These are phyloP conservation scores for Solenopsis fugax DNA, from an alignment of 1,140 invertebrate species.

Conservation along the genomic window DNA sequence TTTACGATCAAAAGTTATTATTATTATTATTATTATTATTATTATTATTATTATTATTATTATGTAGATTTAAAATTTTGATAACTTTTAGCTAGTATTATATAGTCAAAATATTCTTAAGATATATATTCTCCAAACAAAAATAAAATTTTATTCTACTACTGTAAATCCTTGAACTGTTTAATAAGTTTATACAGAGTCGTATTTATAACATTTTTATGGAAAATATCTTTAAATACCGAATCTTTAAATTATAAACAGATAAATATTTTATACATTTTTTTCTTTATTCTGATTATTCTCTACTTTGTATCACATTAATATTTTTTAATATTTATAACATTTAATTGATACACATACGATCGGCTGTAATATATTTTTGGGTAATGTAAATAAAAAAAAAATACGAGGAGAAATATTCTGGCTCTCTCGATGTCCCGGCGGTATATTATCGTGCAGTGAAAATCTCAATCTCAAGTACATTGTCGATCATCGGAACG, in stretches of 20 bases:
- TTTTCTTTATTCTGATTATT: not conserved
- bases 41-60: too few relatives aligned
- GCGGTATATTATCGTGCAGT: conserved; percentile 16
- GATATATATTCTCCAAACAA: not conserved
- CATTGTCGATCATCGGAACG: conserved; percentile 41
- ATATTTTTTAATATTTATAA: not conserved
- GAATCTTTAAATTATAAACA: not conserved
- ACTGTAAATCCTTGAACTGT: not conserved
- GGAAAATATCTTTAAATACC: not conserved
- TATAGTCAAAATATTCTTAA: too few relatives aligned
- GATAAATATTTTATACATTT: too few relatives aligned
- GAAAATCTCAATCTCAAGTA: conserved; percentile 54
- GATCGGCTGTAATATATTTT: not conserved
- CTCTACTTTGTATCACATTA: not conserved
- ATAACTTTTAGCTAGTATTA: too few relatives aligned
- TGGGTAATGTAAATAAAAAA: not conserved
- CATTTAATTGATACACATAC: not conserved
- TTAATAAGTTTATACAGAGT: not conserved
- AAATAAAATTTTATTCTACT: not conserved
- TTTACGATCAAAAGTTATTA: too few relatives aligned
- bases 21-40: too few relatives aligned
- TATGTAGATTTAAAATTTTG: too few relatives aligned
- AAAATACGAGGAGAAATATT: not conserved
- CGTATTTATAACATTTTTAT: not conserved
- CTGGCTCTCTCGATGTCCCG: conserved; percentile 18